phyloP scores from a whole-genome alignment of 2,888 invertebrate species.

The Drosophila koepferae region DNA sequence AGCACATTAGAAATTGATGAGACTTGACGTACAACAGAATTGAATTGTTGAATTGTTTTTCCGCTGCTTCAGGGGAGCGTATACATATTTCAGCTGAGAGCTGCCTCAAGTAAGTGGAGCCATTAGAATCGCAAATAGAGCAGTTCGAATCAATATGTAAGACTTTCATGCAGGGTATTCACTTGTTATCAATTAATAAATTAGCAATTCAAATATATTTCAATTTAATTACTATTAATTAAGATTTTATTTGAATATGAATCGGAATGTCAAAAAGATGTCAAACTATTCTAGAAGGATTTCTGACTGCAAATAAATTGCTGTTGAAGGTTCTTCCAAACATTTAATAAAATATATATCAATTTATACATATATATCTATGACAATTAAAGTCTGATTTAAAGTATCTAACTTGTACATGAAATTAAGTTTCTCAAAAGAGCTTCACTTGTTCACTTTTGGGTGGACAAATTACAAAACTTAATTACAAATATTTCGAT shows the following conservation, averaged over 20 bases:
- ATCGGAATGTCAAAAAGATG: no score
- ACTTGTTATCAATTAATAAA: no score
- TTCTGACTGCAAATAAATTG: no score
- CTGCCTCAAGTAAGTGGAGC: conserved; percentile 20
- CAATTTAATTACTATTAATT: no score
- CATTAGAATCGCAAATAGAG: conserved; percentile 15
- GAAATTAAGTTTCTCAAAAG: neutral
- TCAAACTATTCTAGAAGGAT: no score
- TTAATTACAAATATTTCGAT: neutral
- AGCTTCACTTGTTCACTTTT: neutral
- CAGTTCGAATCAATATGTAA: neutral
- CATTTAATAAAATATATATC: no score
- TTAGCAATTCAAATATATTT: no score
- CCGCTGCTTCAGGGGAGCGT: conserved; percentile 16
- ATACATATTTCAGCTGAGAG: conserved; percentile 35
- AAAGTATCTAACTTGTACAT: neutral
- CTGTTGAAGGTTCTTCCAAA: no score
- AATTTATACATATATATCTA: neutral
- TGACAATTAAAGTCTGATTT: neutral
- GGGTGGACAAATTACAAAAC: neutral
- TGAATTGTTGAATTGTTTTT: conserved; percentile 36
- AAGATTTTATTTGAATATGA: no score
- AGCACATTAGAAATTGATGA: conserved; percentile 57
- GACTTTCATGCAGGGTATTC: neutral
- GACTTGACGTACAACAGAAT: conserved; percentile 28